Conservation (phyloP, 2,797 vertebrate species). For the Crossoptilon crossoptilon region DNA sequence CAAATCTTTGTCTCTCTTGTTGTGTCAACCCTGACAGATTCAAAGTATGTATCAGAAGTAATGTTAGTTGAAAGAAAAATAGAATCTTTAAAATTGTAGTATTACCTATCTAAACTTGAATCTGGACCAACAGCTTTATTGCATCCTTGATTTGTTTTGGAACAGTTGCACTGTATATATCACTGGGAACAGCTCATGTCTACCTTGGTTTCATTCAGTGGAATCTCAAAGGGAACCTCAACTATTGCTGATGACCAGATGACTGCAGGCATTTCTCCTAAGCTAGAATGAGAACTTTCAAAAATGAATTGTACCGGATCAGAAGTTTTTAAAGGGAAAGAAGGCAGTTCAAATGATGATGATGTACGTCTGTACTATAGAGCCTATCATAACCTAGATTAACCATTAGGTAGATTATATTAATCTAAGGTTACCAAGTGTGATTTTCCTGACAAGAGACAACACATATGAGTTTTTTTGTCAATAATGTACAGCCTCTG, state of each 20-base stretch:
- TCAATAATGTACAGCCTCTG: neutral
- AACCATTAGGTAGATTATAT: neutral
- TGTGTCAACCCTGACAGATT: neutral
- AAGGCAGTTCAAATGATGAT: neutral
- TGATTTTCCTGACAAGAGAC: neutral
- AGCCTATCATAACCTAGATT: neutral
- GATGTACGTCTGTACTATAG: accelerated
- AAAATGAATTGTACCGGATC: neutral
- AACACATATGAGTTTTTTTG: neutral
- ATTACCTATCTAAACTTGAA: neutral
- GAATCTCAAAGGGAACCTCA: neutral
- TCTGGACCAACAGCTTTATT: neutral
- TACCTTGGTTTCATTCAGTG: neutral
- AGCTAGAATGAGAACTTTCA: neutral
- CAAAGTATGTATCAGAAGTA: neutral
- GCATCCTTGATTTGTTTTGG: neutral
- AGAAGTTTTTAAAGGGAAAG: neutral
- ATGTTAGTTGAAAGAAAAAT: neutral
- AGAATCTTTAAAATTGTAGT: neutral
- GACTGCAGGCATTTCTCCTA: neutral
- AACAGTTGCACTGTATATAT: neutral
- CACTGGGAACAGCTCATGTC: neutral
- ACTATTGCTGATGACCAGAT: neutral
- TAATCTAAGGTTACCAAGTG: neutral
- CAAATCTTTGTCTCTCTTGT: neutral